Conservation (phyloP, 30 jellyfish, hydroid and myxozoan genomes). For the Nemopilema nomurai region DNA sequence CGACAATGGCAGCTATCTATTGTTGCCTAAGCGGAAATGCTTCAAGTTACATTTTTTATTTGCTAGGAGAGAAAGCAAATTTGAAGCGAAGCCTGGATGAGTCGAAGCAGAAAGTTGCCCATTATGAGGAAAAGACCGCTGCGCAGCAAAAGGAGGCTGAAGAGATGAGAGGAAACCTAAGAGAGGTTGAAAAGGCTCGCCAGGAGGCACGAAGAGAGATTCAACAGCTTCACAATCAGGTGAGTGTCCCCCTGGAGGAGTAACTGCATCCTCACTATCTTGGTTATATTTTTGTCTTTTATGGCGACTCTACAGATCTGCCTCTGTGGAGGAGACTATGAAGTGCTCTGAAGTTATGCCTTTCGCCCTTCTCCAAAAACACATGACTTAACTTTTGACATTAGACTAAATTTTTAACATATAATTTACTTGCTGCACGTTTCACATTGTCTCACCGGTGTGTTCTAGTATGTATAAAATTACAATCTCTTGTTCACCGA, state of each 20-base stretch:
- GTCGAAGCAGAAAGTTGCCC: slow-evolving; percentile 77
- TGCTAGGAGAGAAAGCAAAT: slow-evolving; percentile 82
- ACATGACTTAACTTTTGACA: no score
- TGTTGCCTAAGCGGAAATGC: no score
- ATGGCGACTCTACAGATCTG: neutral
- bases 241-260: no score
- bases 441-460: neutral
- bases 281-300: neutral
- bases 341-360: no score
- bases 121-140: slow-evolving; percentile 72
- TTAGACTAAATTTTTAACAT: no score
- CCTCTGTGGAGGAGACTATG: no score
- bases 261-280: neutral
- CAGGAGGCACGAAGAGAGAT: slow-evolving; percentile 95
- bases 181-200: slow-evolving; percentile 91
- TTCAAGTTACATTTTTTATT: neutral
- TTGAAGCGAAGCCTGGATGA: slow-evolving; percentile 79
- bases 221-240: slow-evolving; percentile 91
- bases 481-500: no score
- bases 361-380: no score
- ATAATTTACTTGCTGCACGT: no score
- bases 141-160: slow-evolving; percentile 81
- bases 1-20: no score
- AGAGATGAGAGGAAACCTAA: slow-evolving; percentile 74
- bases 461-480: neutral